Evolutionary conservation across 2,797 vertebrate species (phyloP).

Genomic region (Microcaecilia unicolor): DNA sequence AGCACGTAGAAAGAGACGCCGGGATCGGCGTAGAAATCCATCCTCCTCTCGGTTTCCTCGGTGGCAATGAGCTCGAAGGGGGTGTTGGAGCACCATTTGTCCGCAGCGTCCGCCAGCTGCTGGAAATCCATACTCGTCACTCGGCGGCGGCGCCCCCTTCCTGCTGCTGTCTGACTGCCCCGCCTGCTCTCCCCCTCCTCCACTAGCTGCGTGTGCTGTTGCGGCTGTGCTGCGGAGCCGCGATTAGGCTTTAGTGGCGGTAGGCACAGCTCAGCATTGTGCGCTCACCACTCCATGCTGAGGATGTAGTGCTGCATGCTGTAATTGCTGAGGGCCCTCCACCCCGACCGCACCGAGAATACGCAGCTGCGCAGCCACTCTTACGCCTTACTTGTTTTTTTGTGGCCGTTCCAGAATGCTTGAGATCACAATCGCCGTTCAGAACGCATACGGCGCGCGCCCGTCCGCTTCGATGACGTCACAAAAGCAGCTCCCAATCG

Average conservation of each 20-base stretch:
- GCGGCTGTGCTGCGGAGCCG: no score
- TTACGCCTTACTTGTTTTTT: no score
- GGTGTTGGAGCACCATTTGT: constrained; percentile 89
- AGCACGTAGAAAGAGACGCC: constrained; percentile 94
- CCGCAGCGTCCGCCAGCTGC: constrained; percentile 89
- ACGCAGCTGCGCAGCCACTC: no score
- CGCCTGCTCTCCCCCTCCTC: not conserved
- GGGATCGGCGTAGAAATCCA: constrained; percentile 96
- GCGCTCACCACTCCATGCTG: no score
- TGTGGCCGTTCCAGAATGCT: no score
- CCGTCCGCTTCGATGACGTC: constrained; percentile 3
- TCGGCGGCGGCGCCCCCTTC: not conserved
- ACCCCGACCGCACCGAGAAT: no score
- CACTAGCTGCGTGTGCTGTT: not conserved
- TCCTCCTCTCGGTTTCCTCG: constrained; percentile 85
- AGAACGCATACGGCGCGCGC: no score
- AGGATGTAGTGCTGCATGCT: no score
- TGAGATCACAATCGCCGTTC: no score
- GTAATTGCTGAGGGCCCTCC: no score
- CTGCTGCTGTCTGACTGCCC: not conserved
- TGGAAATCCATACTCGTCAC: constrained; percentile 81
- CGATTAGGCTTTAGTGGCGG: no score
- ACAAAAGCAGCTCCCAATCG: constrained; percentile 5
- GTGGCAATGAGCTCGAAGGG: constrained; percentile 94
- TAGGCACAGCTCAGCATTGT: no score